A percentile compares a stretch with the other conserved stretches of the same genome.
Conservation (phyloP, 2,888 invertebrate species). For the Ornithoptera priamus region DNA sequence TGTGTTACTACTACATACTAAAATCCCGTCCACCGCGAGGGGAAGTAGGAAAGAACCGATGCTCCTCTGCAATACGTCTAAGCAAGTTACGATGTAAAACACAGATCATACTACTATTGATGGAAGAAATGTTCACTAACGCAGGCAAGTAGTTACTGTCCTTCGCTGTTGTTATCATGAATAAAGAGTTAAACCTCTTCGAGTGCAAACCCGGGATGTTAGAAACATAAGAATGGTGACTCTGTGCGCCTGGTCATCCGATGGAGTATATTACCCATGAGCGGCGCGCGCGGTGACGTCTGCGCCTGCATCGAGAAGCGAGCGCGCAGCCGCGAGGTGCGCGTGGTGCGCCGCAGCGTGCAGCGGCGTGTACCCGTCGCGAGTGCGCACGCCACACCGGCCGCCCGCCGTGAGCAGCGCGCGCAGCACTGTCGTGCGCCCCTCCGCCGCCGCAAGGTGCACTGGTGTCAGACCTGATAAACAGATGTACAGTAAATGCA, state of each 20-base stretch:
- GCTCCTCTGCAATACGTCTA: too few species aligned
- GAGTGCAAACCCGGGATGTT: too few species aligned
- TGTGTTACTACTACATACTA: too few species aligned
- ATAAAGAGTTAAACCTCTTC: too few species aligned
- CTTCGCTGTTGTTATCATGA: too few species aligned
- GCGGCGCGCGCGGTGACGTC: constrained; percentile 89
- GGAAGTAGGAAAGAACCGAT: too few species aligned
- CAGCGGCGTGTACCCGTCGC: constrained; percentile 94
- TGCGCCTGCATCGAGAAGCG: constrained; percentile 93
- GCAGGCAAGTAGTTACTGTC: too few species aligned
- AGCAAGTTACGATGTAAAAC: too few species aligned
- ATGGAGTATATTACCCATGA: constrained; percentile 75
- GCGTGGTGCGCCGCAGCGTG: constrained; percentile 99
- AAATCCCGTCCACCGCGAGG: too few species aligned
- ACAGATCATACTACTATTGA: too few species aligned
- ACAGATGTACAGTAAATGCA: neutral
- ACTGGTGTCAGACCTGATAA: constrained; percentile 91
- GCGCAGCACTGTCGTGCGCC: constrained; percentile 91
- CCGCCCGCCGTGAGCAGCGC: constrained; percentile 90
- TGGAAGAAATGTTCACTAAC: too few species aligned
- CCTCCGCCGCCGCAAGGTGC: constrained; percentile 97
- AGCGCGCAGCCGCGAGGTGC: constrained; percentile 93
- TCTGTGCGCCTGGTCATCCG: neutral
- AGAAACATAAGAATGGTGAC: too few species aligned
- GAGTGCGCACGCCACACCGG: constrained; percentile 84